These are phyloP conservation scores for Phasianus colchicus DNA, from an alignment of 2,113 vertebrate genomes.

Conservation along the genomic window DNA sequence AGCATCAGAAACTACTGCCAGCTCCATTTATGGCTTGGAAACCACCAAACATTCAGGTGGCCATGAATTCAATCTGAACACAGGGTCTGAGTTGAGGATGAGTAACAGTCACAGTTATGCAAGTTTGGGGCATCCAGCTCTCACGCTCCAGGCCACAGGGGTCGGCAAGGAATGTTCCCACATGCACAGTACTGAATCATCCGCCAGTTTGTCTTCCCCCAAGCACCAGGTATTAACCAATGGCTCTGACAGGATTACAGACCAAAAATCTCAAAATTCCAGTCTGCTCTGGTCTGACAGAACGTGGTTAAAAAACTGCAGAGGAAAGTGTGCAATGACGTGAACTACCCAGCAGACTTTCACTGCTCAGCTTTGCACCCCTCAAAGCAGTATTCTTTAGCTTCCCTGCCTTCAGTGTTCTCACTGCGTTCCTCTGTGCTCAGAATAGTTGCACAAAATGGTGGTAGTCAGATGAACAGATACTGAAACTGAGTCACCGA, in stretches of 20 bases:
- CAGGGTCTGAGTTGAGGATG: fast-evolving
- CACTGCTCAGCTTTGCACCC: not conserved
- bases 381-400: not conserved
- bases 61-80: fast-evolving
- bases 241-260: not conserved
- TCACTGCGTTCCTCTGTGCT: not conserved
- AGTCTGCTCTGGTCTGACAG: not conserved
- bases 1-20: not conserved
- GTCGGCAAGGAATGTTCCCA: not conserved
- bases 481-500: not conserved
- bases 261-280: not conserved
- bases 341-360: not conserved
- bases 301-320: fast-evolving
- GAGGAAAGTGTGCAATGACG: not conserved
- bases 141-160: not conserved
- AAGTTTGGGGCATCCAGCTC: not conserved
- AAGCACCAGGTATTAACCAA: slow-evolving; percentile 9
- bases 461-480: not conserved
- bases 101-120: not conserved
- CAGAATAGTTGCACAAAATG: fast-evolving
- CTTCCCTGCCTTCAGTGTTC: not conserved
- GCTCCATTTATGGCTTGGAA: not conserved
- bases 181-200: slow-evolving; percentile 9
- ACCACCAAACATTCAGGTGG: not conserved
- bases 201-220: not conserved